phyloP scores from a whole-genome alignment of 2,888 invertebrate genomes.

The Helleia helle region DNA sequence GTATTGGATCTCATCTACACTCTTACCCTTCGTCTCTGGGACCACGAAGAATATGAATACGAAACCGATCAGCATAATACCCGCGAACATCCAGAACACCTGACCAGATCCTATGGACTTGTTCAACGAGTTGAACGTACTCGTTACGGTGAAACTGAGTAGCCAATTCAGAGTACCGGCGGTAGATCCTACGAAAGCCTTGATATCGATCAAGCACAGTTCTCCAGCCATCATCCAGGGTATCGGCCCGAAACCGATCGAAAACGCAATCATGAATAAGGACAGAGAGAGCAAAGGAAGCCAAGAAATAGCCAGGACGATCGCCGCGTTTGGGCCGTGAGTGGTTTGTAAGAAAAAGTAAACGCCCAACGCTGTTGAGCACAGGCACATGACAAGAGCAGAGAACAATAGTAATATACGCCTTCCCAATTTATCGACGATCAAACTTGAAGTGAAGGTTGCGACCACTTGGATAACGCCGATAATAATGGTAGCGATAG shows the following conservation, averaged over 20 bases:
- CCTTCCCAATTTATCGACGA: constrained; percentile 88
- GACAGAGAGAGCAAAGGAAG: constrained; percentile 83
- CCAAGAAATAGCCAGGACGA: constrained; percentile 77
- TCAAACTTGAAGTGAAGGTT: constrained; percentile 81
- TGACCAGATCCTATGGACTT: constrained; percentile 71
- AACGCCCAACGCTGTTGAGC: constrained; percentile 79
- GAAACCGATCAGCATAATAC: constrained; percentile 76
- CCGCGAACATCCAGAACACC: constrained; percentile 85
- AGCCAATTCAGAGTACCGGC: constrained; percentile 89
- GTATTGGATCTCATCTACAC: constrained; percentile 77
- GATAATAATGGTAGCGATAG: constrained; percentile 82
- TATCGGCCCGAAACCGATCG: constrained; percentile 89
- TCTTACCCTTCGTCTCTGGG: constrained; percentile 81
- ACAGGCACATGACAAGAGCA: constrained; percentile 79
- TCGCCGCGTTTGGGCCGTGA: constrained; percentile 35
- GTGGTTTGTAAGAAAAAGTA: constrained; percentile 75
- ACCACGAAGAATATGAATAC: constrained; percentile 79
- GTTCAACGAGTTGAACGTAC: constrained; percentile 77
- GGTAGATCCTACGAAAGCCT: constrained; percentile 82
- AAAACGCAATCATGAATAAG: constrained; percentile 85
- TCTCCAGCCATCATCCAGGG: constrained; percentile 91
- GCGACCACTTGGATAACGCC: constrained; percentile 88
- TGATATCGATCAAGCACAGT: constrained; percentile 85
- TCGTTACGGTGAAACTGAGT: constrained; percentile 85
- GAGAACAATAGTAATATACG: constrained; percentile 83